phyloP scores from a whole-genome alignment of 2,888 invertebrate genomes.

The Tethea ocularis region DNA sequence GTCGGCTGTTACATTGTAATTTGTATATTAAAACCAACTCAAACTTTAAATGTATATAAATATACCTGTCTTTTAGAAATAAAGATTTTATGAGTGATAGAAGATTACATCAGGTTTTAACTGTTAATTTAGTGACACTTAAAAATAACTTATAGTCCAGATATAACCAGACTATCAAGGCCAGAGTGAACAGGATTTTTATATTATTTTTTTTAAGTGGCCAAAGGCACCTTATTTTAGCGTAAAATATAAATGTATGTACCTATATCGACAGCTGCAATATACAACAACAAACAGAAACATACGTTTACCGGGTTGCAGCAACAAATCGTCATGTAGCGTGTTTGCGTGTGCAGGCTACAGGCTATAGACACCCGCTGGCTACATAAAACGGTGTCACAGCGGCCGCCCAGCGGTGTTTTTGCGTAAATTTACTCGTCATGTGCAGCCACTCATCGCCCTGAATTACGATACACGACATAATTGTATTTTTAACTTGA shows the following conservation, averaged over 20 bases:
- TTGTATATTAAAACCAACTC: background rate
- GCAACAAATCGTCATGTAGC: background rate
- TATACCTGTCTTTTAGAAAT: no score
- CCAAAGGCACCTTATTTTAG: no score
- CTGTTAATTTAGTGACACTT: no score
- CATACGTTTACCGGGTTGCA: background rate
- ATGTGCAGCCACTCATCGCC: background rate
- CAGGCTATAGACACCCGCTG: background rate
- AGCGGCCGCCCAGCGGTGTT: background rate
- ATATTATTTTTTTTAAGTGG: no score
- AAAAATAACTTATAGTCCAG: no score
- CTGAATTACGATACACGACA: background rate
- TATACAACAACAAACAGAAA: background rate
- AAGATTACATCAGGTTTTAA: no score
- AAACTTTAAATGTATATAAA: no score
- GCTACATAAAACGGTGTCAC: background rate
- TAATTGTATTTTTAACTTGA: background rate
- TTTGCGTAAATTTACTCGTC: background rate
- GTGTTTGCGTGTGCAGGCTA: background rate
- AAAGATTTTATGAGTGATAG: no score
- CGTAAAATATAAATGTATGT: no score
- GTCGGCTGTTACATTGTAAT: background rate
- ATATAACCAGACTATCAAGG: no score
- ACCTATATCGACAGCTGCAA: background rate
- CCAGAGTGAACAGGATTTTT: no score